A percentile compares a stretch with the other conserved stretches of the same genome.
Conservation (phyloP, 2,113 vertebrate genomes). For the Crotophaga sulcirostris region DNA sequence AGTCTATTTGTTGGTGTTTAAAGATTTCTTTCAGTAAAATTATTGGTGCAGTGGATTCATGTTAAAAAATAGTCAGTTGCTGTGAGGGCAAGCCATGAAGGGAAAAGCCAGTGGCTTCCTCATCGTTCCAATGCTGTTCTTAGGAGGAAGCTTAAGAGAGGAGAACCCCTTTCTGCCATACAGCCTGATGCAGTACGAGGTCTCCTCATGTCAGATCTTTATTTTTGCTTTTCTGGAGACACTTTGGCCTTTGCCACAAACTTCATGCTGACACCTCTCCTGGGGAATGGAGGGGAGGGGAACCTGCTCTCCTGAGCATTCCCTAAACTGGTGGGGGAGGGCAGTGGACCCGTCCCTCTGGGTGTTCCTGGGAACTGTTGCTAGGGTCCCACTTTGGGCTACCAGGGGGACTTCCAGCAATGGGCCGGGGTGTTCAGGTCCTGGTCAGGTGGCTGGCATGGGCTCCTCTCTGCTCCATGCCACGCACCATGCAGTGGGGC, state of each 20-base stretch:
- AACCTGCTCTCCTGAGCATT: background rate
- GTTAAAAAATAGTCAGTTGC: background rate
- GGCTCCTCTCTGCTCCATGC: background rate
- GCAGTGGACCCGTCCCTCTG: background rate
- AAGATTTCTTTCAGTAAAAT: background rate
- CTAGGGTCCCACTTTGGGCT: background rate
- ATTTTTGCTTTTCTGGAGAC: background rate
- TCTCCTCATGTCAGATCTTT: background rate
- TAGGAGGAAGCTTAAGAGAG: background rate
- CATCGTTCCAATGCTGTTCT: rapidly evolving
- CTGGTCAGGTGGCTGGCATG: background rate
- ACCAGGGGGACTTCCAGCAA: background rate
- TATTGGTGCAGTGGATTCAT: background rate
- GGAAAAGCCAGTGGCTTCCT: background rate
- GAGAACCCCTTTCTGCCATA: background rate
- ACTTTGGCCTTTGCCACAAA: background rate
- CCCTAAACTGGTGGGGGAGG: background rate
- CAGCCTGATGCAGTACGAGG: background rate
- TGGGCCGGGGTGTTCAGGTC: rapidly evolving
- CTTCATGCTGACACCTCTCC: background rate
- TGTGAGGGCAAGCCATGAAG: background rate
- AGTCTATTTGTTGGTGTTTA: background rate
- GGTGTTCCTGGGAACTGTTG: background rate
- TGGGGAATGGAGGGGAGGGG: background rate
- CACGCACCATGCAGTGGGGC: rapidly evolving